A percentile compares a stretch with the other conserved stretches of the same genome.
Evolutionary conservation across 2,113 vertebrate species (phyloP).

Genomic region (Microtus richardsoni): DNA sequence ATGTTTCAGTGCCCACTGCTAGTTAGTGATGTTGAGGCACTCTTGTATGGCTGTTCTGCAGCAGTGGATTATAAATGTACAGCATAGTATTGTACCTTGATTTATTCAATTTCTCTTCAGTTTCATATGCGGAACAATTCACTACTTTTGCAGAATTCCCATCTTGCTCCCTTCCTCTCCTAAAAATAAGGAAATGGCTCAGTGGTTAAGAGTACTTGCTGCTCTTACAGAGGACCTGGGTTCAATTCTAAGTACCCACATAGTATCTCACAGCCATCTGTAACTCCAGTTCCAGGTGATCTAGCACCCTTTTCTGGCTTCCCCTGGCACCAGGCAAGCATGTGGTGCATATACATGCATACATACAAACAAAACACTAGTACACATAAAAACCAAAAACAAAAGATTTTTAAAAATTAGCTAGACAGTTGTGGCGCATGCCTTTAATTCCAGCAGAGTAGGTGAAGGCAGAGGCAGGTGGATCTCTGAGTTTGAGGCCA

Average conservation of each 20-base stretch:
- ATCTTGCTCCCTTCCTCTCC: neutral
- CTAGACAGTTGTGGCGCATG: accelerated
- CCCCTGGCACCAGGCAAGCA: neutral
- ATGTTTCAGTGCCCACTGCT: neutral
- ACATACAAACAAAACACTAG: neutral
- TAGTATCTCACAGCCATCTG: neutral
- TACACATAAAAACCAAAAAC: neutral
- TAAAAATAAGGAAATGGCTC: neutral
- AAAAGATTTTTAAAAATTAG: neutral
- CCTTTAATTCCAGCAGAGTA: neutral
- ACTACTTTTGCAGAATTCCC: neutral
- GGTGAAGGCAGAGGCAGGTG: neutral
- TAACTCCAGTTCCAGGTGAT: neutral
- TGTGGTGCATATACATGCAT: neutral
- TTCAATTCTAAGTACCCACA: neutral
- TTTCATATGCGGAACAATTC: neutral
- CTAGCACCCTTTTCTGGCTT: neutral
- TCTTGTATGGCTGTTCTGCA: neutral
- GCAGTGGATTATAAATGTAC: neutral
- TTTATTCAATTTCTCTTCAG: constrained; percentile 21
- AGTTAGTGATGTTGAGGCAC: neutral
- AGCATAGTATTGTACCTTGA: neutral
- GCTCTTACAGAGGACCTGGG: neutral
- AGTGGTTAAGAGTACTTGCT: neutral
- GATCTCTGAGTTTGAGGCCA: neutral